Evolutionary conservation across 2,888 invertebrate genomes (phyloP).

Genomic region (Microctonus brassicae): DNA sequence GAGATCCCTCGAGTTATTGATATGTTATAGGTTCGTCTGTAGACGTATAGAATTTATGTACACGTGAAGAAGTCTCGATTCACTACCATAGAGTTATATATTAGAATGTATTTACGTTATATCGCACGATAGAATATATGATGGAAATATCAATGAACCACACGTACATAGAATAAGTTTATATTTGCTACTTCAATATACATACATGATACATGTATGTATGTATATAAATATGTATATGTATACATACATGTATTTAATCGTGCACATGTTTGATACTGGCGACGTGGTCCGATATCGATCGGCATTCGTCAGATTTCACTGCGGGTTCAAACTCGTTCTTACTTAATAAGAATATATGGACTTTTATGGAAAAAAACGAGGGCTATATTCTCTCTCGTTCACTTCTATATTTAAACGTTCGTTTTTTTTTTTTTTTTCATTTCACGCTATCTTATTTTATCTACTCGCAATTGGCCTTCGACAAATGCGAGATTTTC

Average conservation of each 20-base stretch:
- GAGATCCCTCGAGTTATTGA: conserved; percentile 52
- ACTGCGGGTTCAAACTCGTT: conserved; percentile 59
- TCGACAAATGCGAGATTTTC: background rate
- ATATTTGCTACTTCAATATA: background rate
- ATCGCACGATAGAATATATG: conserved; percentile 20
- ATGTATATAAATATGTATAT: background rate
- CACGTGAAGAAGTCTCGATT: conserved; percentile 19
- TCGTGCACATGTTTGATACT: conserved; percentile 34
- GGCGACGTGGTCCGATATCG: conserved; percentile 52
- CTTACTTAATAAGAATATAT: conserved; percentile 63
- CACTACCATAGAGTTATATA: conserved; percentile 33
- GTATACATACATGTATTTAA: too few relatives aligned
- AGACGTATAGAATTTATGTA: conserved; percentile 21
- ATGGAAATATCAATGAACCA: conserved; percentile 17
- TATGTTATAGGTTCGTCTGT: conserved; percentile 38
- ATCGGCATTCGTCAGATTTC: conserved; percentile 63
- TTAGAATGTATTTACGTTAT: too few relatives aligned
- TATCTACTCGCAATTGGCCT: too few relatives aligned
- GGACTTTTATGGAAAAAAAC: conserved; percentile 57
- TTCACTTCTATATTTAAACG: conserved; percentile 18
- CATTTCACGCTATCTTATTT: too few relatives aligned
- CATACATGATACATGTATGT: too few relatives aligned
- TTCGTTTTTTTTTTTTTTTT: too few relatives aligned
- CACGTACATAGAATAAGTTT: background rate
- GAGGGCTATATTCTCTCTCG: conserved; percentile 34